These are phyloP conservation scores for Threskiornis aethiopicus DNA, from an alignment of 2,797 vertebrate genomes.

Conservation along the genomic window DNA sequence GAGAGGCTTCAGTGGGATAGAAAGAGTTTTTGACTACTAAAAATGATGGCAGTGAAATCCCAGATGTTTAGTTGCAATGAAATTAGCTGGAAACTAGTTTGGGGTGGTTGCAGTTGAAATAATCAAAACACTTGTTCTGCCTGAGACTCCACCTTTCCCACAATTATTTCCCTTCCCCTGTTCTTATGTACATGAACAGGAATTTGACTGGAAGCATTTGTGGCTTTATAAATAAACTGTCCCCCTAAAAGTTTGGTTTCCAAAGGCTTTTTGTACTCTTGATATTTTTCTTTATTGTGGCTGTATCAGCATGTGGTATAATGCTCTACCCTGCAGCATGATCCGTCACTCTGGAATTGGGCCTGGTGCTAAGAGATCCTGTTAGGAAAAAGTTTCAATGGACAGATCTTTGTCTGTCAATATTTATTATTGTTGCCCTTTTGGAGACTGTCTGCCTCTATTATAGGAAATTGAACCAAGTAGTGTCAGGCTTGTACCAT, in stretches of 20 bases:
- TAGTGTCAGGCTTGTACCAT: background rate
- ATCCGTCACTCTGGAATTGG: background rate
- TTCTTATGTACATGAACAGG: background rate
- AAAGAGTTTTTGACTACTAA: background rate
- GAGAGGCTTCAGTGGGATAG: background rate
- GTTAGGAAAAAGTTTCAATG: slow-evolving; percentile 46
- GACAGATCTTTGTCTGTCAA: slow-evolving; percentile 54
- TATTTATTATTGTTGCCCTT: slow-evolving; percentile 52
- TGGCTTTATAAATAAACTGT: background rate
- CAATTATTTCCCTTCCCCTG: background rate
- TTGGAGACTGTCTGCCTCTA: slow-evolving; percentile 46
- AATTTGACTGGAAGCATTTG: background rate
- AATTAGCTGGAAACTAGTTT: background rate
- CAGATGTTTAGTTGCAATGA: background rate
- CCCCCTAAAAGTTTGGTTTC: background rate
- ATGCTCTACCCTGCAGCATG: background rate
- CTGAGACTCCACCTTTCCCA: slow-evolving; percentile 3
- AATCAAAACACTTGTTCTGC: background rate
- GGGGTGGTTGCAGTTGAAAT: background rate
- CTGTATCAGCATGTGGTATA: background rate
- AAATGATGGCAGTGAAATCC: slow-evolving; percentile 28
- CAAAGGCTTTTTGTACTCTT: background rate
- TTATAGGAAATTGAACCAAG: slow-evolving; percentile 40
- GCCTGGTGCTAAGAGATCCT: slow-evolving; percentile 40
- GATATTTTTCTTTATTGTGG: background rate